Base-by-base conservation (phyloP, 2,888 invertebrate species). In the Caenorhabditis doughertyi region DNA sequence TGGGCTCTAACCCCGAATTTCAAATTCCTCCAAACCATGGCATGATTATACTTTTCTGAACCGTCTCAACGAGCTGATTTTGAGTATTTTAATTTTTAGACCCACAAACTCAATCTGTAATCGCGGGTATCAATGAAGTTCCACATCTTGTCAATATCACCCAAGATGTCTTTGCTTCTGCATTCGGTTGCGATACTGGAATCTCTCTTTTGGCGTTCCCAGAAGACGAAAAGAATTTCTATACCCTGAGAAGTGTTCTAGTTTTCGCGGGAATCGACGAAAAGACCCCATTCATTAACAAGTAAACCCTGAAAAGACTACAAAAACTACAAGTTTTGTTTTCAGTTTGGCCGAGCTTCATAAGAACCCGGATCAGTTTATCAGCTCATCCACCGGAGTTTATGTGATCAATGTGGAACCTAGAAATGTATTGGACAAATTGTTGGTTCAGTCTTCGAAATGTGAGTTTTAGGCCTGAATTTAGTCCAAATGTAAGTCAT, bases 381-480 rank as follows among this genome's bases (percentile, higher is more conserved):
- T 56, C 11, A 18, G 5, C 3, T 13, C 70, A 47, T 3, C 7
- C 2, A 8, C 18, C 5, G 8, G 11, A 18, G 27, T 70, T 18
- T 67, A 67, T 23, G 23, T 70, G 13, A 42, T 70, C 11, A 70
- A 70, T 29, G 18, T 70, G 21, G 70, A 70, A 16, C 18, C 70
- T 3, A 39, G 51, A 11, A 27, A 29, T 16, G 8, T 23, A 0
- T 1, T 13, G 1, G 70, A 70, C n/a, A 21, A 27, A 11, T 32
- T 70, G 7, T 16, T 70, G 21, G 18, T 70, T 21, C 70, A 70
- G 32, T 21, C 29, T 7, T 29, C 44, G 7, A 13, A 11, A 29
- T 56, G 70, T 70, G 21, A 44, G 68, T 18, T 25, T n/a, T 42
- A n/a, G 8, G 53, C 8, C 18, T 29, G 58, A 35, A 7, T 9